Base-by-base conservation (phyloP, 2,113 vertebrate genomes). In the Trogon melanurus region DNA sequence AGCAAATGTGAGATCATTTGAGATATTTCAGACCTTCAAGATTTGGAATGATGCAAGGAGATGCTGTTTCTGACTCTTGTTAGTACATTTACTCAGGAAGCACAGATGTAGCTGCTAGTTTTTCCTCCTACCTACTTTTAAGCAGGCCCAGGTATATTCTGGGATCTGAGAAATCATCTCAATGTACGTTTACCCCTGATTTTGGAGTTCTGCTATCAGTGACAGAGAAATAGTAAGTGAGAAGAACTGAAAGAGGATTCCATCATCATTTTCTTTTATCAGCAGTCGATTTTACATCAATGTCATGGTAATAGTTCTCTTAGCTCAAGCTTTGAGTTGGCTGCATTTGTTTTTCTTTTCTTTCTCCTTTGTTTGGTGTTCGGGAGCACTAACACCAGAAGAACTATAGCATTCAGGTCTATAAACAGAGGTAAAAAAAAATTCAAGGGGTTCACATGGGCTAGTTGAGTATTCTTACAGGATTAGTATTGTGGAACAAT, bases 401-500 rank as follows among this genome's bases (percentile, higher is more conserved):
- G 41, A 62, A 84, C 92, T 29, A 73, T 10, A 95, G 23, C 62
- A 64, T 51, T 91, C 36, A 62, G n/a, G 71, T 89, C 67, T 92
- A 80, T 47, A 96, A 92, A 85, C 48, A 95, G 48, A 94, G 62
- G 60, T 79, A 95, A 79, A 88, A 78, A 64, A 96, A 95, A 94
- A 71, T 81, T 91, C 38, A 83, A 94, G 74, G 54, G 89, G 87
- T 66, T 96, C 85, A 34, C 51, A 79, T 41, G 45, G 75, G 58
- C 66, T 91, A 88, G 80, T 94, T 96, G 93, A 96, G 81, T 91
- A 80, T 94, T 95, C 89, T 94, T 96, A 93, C 89, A 96, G 81
- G 79, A 97, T 94, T 96, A 93, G 65, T 84, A 85, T 74, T 96
- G 71, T 95, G 89, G 8, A 94, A 85, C 93, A 95, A 86, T 93